Percentiles rank a stretch among this genome's conserved stretches.
Evolutionary conservation across 2,888 invertebrate genomes (phyloP).

Genomic region (Caenorhabditis plicata): DNA sequence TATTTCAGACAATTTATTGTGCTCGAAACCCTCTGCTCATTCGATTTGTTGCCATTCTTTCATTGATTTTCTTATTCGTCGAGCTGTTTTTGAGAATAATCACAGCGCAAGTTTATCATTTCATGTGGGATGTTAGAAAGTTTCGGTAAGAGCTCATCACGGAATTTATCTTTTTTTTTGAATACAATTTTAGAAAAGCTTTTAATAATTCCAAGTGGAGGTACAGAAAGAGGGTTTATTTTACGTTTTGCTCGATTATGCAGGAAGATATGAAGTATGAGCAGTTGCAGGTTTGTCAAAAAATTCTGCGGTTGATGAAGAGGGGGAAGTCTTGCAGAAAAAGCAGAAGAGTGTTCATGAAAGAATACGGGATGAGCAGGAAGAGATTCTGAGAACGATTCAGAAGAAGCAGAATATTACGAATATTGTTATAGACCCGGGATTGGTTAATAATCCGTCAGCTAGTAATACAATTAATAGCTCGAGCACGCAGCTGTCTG

Average conservation of each 20-base stretch:
- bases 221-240: constrained; percentile 63
- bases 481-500: too few relatives aligned
- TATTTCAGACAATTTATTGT: too few relatives aligned
- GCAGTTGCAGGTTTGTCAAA: constrained; percentile 28
- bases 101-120: constrained; percentile 62
- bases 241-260: constrained; percentile 62
- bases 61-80: constrained; percentile 60
- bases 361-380: constrained; percentile 36
- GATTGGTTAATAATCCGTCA: too few relatives aligned
- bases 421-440: constrained; percentile 35
- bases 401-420: constrained; percentile 49
- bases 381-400: constrained; percentile 39
- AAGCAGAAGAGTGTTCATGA: constrained; percentile 23
- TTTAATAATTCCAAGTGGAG: constrained; percentile 61
- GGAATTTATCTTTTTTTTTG: too few relatives aligned
- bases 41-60: constrained; percentile 60
- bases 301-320: too few relatives aligned
- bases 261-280: constrained; percentile 45
- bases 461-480: too few relatives aligned
- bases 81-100: constrained; percentile 61
- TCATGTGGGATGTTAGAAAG: constrained; percentile 58
- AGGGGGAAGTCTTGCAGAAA: constrained; percentile 15
- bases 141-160: constrained; percentile 45
- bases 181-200: constrained; percentile 54
- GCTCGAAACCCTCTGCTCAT: constrained; percentile 56